These are phyloP conservation scores for Drosophila pseudotalamancana DNA, from an alignment of 2,888 invertebrate genomes.

Conservation along the genomic window DNA sequence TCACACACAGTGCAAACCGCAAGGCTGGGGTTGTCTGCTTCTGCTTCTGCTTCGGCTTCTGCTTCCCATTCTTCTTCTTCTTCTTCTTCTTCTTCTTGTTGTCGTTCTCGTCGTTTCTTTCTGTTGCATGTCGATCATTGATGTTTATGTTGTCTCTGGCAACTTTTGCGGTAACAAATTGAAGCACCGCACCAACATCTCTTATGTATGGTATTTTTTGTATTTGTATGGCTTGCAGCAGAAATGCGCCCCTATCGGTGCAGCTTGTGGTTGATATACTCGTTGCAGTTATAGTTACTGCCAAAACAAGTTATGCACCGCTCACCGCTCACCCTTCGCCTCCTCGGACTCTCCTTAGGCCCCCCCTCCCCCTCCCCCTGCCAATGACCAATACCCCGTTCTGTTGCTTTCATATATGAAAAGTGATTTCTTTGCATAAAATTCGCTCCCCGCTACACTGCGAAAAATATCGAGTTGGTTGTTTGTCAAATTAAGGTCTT, in stretches of 20 bases:
- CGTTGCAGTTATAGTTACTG: constrained; percentile 40
- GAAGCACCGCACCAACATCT: constrained; percentile 71
- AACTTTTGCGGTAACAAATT: constrained; percentile 69
- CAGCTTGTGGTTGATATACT: constrained; percentile 31
- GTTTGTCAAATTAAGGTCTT: not conserved
- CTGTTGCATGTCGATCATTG: constrained; percentile 41
- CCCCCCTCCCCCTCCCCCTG: not conserved
- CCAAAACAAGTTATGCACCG: constrained; percentile 44
- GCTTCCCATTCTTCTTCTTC: not conserved
- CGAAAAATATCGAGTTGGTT: constrained; percentile 12
- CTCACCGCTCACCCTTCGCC: not conserved
- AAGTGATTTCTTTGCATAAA: constrained; percentile 80
- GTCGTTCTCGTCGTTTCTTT: constrained; percentile 11
- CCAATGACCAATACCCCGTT: constrained; percentile 12
- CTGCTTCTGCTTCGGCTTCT: not conserved
- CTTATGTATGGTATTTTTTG: constrained; percentile 45
- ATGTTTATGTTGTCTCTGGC: constrained; percentile 55
- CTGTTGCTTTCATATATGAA: constrained; percentile 70
- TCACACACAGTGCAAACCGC: constrained; percentile 61
- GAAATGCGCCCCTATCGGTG: constrained; percentile 72
- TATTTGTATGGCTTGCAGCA: constrained; percentile 79
- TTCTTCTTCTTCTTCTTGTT: not conserved
- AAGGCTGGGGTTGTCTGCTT: constrained; percentile 28
- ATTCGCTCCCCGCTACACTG: constrained; percentile 43
- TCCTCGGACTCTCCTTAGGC: not conserved